Base-by-base conservation (phyloP, 2,888 invertebrate species). In the Parnassius orleans region DNA sequence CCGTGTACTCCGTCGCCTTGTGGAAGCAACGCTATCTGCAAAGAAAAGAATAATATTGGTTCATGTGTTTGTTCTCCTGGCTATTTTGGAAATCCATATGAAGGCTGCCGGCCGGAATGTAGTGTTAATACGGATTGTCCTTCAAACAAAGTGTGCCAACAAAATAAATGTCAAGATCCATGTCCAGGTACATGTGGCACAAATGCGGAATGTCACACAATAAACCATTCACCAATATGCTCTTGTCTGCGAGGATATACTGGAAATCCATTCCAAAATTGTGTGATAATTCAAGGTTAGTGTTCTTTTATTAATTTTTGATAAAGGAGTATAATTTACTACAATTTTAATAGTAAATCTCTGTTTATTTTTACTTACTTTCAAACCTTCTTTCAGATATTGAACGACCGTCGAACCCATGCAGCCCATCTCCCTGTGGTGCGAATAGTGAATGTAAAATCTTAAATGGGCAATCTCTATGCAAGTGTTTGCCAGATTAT, bases 391-490 rank as follows among this genome's bases (percentile, higher is more conserved):
- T 73, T 85, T 71, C 78, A 91, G 92, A 81, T 66, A 69, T 77
- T 60, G 82, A 83, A 68, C 66, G 68, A 64, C 80, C 77, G 68
- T 67, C 73, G 61, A 77, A 94, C 74, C 96, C 96, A 2, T 97
- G 97, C 76, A 84, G 92, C 67, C 96, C 96, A 57, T 94, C 95
- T 2, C 96, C 96, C 0, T 97, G 97, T 78, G 97, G 97, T 47
- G 94, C 96, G 9, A 96, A 96, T 76, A 96, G 96, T 68, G 92
- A 95, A 72, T 97, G 97, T 76, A 94, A 94, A 71, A 95, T 94
- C 79, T 80, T 93, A 41, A 95, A 95, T 71, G 93, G 92, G 41
- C 95, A 95, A 86, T 94, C 94, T 0, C 93, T 95, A 19, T 96
- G 96, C 77, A 94, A 95, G 57, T 96, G 96, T 75, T 82, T 94